phyloP scores from a whole-genome alignment of 2,888 invertebrate genomes.

The Clusia tigrina region DNA sequence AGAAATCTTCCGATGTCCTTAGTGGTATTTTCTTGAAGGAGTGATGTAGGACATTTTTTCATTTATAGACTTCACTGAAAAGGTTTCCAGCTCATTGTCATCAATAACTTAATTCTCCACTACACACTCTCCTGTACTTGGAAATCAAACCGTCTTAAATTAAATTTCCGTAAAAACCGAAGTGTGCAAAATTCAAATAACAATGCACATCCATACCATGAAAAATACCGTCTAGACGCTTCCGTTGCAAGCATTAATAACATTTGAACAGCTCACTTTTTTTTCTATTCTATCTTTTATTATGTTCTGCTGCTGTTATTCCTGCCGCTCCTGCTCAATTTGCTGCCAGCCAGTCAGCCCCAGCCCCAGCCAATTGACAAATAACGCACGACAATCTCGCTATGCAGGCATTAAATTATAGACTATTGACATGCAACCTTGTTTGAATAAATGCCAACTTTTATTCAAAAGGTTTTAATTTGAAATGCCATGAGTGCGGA shows the following conservation, averaged over 20 bases:
- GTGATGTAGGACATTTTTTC: no score
- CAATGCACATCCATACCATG: not conserved
- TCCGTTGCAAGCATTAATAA: not conserved
- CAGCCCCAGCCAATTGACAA: not conserved
- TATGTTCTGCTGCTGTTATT: not conserved
- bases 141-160: no score
- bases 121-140: no score
- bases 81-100: no score
- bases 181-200: no score
- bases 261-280: not conserved
- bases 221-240: constrained; percentile 1
- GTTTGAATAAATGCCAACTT: not conserved
- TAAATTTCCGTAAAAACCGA: no score
- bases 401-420: not conserved
- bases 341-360: not conserved
- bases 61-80: no score
- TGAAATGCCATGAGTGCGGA: not conserved
- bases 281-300: no score
- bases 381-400: not conserved
- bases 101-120: no score
- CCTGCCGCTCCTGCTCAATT: not conserved
- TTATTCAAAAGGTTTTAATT: no score
- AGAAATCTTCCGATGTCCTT: no score
- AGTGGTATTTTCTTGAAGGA: no score
- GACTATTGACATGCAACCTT: not conserved